A percentile compares a stretch with the other conserved stretches of the same genome.
Conservation (phyloP, 2,888 invertebrate species). For the Agapostemon virescens region DNA sequence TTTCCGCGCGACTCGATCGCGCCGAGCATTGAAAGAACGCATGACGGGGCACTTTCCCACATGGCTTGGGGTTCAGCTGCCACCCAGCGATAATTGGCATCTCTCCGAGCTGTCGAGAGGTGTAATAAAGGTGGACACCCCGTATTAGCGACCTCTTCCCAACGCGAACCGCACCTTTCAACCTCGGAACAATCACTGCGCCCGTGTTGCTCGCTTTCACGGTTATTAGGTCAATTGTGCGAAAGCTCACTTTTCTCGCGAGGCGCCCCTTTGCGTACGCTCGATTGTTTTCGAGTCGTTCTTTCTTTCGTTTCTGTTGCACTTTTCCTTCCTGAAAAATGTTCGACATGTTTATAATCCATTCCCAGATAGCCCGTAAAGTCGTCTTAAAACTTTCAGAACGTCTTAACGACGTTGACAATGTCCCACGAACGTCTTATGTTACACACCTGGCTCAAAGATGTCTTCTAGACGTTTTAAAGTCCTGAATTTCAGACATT, state of each 20-base stretch:
- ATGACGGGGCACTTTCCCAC: constrained; percentile 50
- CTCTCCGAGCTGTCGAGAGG: constrained; percentile 50
- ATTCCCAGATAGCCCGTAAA: too few species aligned
- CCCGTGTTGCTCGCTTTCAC: constrained; percentile 58
- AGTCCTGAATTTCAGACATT: too few species aligned
- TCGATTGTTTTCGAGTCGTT: constrained; percentile 26
- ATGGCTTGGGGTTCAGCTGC: constrained; percentile 22
- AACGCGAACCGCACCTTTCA: constrained; percentile 48
- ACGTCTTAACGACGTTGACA: too few species aligned
- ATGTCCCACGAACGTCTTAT: too few species aligned
- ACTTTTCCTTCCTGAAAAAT: background rate
- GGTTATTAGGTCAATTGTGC: constrained; percentile 65
- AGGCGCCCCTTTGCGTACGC: constrained; percentile 1
- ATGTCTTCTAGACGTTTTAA: too few species aligned
- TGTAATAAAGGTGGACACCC: constrained; percentile 64
- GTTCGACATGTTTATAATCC: background rate
- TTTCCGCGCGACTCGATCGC: background rate
- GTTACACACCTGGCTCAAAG: too few species aligned
- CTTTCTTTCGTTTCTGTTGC: background rate
- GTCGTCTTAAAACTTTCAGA: too few species aligned
- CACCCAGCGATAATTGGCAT: constrained; percentile 60
- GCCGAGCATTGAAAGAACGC: constrained; percentile 11
- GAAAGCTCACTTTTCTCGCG: constrained; percentile 57
- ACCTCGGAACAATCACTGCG: constrained; percentile 47
- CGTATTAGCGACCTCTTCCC: constrained; percentile 59